Base-by-base conservation (phyloP, 2,797 vertebrate genomes). In the Lagorchestes hirsutus region DNA sequence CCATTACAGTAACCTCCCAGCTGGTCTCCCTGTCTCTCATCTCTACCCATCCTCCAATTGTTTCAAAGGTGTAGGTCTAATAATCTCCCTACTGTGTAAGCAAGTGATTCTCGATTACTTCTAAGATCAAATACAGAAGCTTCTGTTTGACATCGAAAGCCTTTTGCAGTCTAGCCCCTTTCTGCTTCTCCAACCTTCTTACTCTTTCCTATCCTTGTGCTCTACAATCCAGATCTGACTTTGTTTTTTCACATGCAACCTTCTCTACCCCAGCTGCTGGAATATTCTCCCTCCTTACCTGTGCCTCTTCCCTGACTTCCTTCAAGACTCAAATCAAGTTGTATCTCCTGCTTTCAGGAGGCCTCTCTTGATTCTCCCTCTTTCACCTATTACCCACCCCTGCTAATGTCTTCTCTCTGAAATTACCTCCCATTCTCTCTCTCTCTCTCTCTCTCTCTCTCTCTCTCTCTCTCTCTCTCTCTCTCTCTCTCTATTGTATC, bases 21-120 rank as follows among this genome's bases (percentile, higher is more conserved):
- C 22, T 12, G 24, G 22, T 87, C 40, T 82, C 9, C 24, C 74
- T 87, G 40, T 87, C 40, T 50, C 74, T 87, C 46, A 24, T 87
- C 74, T 46, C 74, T 50, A 27, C 74, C 40, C 9, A 31, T 55
- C 40, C 1, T 34, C 67, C 67, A 91, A 52, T 54, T 11, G 31
- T 96, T 91, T 93, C 91, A 92, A 92, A 59, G 67, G 31, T 92
- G 29, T 58, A 46, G 34, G 46, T 28, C 74, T 74, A n/a, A 22
- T 31, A 3, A 0, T 92, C 90, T 40, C 54, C 31, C 46, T 94
- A 55, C 28, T 31, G 27, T 62, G 29, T 40, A 14, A n/a, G 59
- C 12, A 34, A 67, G 74, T 46, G 40, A 3, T 10, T 50, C 40
- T 10, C 22, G 4, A 2, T 46, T 87, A 87, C 9, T 82, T 46